These are phyloP conservation scores for Zootermopsis nevadensis DNA, from an alignment of 2,888 invertebrate species.

Conservation along the genomic window DNA sequence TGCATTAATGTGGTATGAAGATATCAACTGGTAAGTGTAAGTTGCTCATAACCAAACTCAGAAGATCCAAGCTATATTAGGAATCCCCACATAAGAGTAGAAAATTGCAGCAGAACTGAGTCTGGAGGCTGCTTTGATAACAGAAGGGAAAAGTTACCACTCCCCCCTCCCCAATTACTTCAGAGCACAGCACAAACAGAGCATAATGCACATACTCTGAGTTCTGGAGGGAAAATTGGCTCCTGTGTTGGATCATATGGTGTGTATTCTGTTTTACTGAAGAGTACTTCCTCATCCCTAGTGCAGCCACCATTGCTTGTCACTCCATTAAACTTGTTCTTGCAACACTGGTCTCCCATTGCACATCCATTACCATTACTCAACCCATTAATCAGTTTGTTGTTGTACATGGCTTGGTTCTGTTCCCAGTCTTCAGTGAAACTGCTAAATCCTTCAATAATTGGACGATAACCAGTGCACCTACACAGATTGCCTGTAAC, in stretches of 20 bases:
- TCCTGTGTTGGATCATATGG: conserved; percentile 87
- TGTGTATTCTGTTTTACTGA: conserved; percentile 71
- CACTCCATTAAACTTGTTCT: conserved; percentile 58
- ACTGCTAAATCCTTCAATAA: conserved; percentile 89
- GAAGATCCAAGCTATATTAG: too few relatives aligned
- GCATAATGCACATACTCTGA: conserved; percentile 66
- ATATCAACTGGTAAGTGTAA: too few relatives aligned
- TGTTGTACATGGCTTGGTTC: conserved; percentile 57
- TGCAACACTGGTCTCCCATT: conserved; percentile 78
- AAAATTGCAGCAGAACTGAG: too few relatives aligned
- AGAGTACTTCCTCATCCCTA: conserved; percentile 62
- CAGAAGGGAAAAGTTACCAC: too few relatives aligned
- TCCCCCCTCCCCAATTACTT: too few relatives aligned
- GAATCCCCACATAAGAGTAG: too few relatives aligned
- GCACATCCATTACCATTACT: conserved; percentile 61
- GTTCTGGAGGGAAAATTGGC: conserved; percentile 91
- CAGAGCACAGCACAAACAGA: background rate
- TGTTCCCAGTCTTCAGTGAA: conserved; percentile 82
- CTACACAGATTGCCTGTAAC: conserved; percentile 81
- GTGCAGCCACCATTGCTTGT: conserved; percentile 36
- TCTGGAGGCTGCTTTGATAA: too few relatives aligned
- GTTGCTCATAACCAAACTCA: too few relatives aligned
- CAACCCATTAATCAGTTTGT: conserved; percentile 4
- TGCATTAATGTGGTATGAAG: too few relatives aligned
- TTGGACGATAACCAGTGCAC: conserved; percentile 95